Evolutionary conservation across 2,888 invertebrate species (phyloP).

Genomic region (Oxytorus armatus): DNA sequence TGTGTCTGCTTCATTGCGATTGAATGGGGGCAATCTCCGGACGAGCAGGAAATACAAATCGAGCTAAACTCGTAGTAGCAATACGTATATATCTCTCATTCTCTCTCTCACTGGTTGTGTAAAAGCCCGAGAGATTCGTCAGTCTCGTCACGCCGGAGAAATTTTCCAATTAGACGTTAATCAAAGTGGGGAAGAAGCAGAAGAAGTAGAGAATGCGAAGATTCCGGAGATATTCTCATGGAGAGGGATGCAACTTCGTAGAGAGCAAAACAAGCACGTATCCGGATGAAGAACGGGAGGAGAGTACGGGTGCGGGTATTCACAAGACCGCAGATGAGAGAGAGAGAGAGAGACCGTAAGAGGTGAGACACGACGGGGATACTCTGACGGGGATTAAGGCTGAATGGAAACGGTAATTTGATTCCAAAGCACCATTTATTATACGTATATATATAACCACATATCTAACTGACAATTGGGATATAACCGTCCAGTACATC

Average conservation of each 20-base stretch:
- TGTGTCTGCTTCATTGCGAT: constrained; percentile 1
- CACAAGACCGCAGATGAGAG: constrained; percentile 13
- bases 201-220: constrained; percentile 23
- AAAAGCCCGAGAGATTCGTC: constrained; percentile 30
- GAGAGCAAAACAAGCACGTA: constrained; percentile 25
- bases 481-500: constrained; percentile 70
- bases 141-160: constrained; percentile 62
- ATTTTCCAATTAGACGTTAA: constrained; percentile 76
- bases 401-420: constrained; percentile 73
- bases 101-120: not conserved
- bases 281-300: not conserved
- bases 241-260: not conserved
- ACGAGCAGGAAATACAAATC: constrained; percentile 25
- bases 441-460: constrained; percentile 51
- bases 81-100: not conserved
- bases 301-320: not conserved
- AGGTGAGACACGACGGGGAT: constrained; percentile 16
- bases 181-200: constrained; percentile 68
- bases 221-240: constrained; percentile 45
- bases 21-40: constrained; percentile 29
- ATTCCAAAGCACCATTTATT: constrained; percentile 69
- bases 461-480: constrained; percentile 46
- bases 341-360: too few species aligned
- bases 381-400: constrained; percentile 6
- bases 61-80: not conserved